Evolutionary conservation across 2,888 invertebrate species (phyloP).

Genomic region (Tipula unca): DNA sequence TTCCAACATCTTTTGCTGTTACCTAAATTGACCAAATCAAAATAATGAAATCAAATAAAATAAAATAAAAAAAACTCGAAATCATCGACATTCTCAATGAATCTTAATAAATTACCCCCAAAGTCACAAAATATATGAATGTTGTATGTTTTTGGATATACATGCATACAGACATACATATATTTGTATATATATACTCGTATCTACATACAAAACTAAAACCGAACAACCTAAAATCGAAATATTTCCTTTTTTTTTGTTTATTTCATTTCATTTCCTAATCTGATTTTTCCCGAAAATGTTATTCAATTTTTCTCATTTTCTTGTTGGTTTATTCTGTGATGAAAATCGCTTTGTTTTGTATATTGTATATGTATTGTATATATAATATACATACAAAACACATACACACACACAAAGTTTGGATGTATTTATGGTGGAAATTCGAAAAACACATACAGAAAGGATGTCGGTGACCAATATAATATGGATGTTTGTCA

Average conservation of each 20-base stretch:
- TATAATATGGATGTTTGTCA: not conserved
- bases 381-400: not conserved
- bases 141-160: not conserved
- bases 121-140: not conserved
- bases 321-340: not conserved
- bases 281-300: not conserved
- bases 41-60: not conserved
- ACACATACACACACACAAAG: not conserved
- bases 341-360: not conserved
- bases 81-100: not conserved
- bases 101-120: slow-evolving; percentile 1
- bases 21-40: not conserved
- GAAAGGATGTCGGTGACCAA: not conserved
- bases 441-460: not conserved
- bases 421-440: not conserved
- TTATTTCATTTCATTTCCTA: not conserved
- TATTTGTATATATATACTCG: not conserved
- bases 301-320: not conserved
- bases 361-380: not conserved
- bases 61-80: not conserved
- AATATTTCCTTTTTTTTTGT: not conserved
- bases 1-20: not conserved
- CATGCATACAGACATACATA: not conserved
- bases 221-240: not conserved
- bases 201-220: not conserved